Evolutionary conservation across 1,140 invertebrate species (phyloP), one percentile per base, ranked within the genome.

Genomic region (Tribolium castaneum): DNA sequence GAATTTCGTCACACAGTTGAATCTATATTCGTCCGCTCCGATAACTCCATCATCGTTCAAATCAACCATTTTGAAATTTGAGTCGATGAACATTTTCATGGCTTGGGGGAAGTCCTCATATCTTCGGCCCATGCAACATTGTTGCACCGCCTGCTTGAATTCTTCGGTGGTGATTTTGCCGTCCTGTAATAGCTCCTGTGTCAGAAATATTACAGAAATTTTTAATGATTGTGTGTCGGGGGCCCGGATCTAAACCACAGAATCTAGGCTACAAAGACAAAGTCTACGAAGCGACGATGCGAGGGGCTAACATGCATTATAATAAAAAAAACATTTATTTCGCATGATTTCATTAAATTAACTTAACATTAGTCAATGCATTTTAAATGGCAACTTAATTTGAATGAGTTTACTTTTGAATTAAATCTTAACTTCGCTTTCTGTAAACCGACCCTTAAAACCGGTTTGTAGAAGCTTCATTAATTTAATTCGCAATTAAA

Each of bases 11-110:
- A 95, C 92, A 81, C 94, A 94, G 85, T 94, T 94, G 82, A 94
- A 94, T 80, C 94, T 90, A 87, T 92, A 96, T 88, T 96, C 94
- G 54, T 95, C 93, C 0, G 93, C 87, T 22, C 90, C 93, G 52
- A 96, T 91, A 3, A 94, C 88, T 2, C 94, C 94, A 82, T 96
- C 94, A 74, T 90, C 91, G 82, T 96, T 94, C 34, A 95, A 89
- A 80, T 96, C 94, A 25, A 95, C 91, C 86, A 94, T 90, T 81
- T 92, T 93, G 84, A 95, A 96, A 85, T 94, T 94, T 54, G 91
- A 91, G 83, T 94, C 93, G 82, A 96, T 95, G 82, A 95, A 95
- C 85, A 93, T 92, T 82, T 92, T 94, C 92, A 94, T 93, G 0
- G 93, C 92, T 84, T 92, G 87, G 2, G 94, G 94, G 85, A 96